A percentile compares a stretch with the other conserved stretches of the same genome.
Conservation (phyloP, 1,140 invertebrate genomes). For the Micrasema longulum region DNA sequence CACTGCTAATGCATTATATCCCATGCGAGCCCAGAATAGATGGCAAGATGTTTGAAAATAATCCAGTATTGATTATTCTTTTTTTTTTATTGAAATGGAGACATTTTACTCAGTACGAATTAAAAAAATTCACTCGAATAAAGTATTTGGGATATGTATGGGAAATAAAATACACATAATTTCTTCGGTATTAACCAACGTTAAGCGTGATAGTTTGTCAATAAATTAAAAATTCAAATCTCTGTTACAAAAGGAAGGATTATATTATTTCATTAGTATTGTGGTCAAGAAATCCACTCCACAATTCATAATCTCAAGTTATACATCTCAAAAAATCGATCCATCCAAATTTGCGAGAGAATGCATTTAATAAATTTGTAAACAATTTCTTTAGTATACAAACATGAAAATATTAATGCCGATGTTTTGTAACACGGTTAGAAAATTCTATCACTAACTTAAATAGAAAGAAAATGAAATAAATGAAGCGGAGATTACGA, state of each 20-base stretch:
- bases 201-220: background rate
- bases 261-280: too few species aligned
- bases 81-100: conserved; percentile 11
- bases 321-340: too few species aligned
- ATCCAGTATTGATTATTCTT: conserved; percentile 11
- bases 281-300: too few species aligned
- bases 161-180: conserved; percentile 13
- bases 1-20: conserved; percentile 10
- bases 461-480: conserved; percentile 1
- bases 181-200: conserved; percentile 1
- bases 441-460: too few species aligned
- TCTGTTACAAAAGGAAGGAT: too few species aligned
- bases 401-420: too few species aligned
- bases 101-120: conserved; percentile 12
- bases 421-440: too few species aligned
- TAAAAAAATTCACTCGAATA: conserved; percentile 5
- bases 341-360: too few species aligned
- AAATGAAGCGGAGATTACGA: too few species aligned
- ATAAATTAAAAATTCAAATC: conserved; percentile 4
- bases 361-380: too few species aligned
- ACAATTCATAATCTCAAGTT: too few species aligned
- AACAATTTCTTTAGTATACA: too few species aligned
- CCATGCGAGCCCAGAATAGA: conserved; percentile 11
- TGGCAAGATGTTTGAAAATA: conserved; percentile 4
- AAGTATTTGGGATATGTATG: conserved; percentile 22